phyloP scores from a whole-genome alignment of 2,888 invertebrate genomes.

The Campaea margaritaria region DNA sequence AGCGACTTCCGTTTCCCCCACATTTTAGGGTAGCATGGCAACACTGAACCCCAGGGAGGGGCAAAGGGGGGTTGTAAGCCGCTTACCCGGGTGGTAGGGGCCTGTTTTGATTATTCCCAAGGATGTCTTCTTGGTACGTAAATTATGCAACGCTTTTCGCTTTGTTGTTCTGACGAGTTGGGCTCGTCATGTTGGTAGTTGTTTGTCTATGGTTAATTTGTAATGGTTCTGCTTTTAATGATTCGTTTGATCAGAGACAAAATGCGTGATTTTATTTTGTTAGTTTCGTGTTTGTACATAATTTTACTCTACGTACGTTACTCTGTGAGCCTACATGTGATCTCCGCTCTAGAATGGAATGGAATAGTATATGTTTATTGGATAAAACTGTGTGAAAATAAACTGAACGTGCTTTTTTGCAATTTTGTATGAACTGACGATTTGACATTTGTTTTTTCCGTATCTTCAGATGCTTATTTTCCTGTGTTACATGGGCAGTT shows the following conservation, averaged over 20 bases:
- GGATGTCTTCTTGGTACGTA: slow-evolving; percentile 82
- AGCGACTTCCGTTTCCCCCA: slow-evolving; percentile 68
- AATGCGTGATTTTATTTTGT: background rate
- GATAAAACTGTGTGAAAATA: too few relatives aligned
- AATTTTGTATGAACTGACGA: too few relatives aligned
- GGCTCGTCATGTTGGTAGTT: slow-evolving; percentile 51
- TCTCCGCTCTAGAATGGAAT: too few relatives aligned
- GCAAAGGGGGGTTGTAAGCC: slow-evolving; percentile 66
- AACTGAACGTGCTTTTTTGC: too few relatives aligned
- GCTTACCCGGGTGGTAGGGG: slow-evolving; percentile 73
- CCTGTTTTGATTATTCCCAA: slow-evolving; percentile 84
- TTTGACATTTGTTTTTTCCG: too few relatives aligned
- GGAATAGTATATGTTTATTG: too few relatives aligned
- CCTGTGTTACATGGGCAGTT: too few relatives aligned
- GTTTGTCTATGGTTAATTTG: slow-evolving; percentile 47
- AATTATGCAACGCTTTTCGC: slow-evolving; percentile 77
- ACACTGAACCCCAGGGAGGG: slow-evolving; percentile 52
- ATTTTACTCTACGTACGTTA: too few relatives aligned
- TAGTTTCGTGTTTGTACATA: too few relatives aligned
- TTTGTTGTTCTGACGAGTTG: slow-evolving; percentile 58
- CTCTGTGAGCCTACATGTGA: too few relatives aligned
- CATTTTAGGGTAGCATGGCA: slow-evolving; percentile 68
- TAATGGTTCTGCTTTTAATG: slow-evolving; percentile 38
- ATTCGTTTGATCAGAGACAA: background rate
- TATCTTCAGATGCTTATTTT: too few relatives aligned